These are phyloP conservation scores for Distichodus sexfasciatus DNA, from an alignment of 2,797 vertebrate species.

Conservation along the genomic window DNA sequence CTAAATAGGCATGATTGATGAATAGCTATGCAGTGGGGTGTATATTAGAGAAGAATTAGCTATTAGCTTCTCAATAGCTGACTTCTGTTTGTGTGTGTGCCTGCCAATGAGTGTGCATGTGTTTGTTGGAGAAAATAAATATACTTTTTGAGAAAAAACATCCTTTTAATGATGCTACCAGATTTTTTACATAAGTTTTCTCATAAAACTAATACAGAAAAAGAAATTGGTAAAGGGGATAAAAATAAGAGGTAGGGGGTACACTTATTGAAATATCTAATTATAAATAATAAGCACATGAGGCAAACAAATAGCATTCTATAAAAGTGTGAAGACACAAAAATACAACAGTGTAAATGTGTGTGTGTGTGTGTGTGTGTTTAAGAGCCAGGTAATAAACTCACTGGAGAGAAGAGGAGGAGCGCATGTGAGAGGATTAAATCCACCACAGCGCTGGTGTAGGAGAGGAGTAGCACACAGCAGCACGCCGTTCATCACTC, in stretches of 20 bases:
- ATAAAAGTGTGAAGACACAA: no score
- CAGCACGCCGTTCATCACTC: conserved; percentile 79
- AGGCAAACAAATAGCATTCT: no score
- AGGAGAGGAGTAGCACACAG: conserved; percentile 79
- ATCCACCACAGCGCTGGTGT: conserved; percentile 87
- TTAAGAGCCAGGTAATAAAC: conserved; percentile 73
- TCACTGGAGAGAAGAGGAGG: conserved; percentile 92
- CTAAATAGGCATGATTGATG: conserved; percentile 87
- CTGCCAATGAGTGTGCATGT: conserved; percentile 79
- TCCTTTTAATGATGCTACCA: no score
- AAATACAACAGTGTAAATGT: conserved; percentile 57
- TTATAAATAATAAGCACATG: no score
- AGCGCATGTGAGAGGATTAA: conserved; percentile 79
- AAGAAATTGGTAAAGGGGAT: no score
- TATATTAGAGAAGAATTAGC: conserved; percentile 87
- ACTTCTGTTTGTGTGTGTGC: conserved; percentile 75
- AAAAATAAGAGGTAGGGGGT: no score
- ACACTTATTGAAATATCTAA: no score
- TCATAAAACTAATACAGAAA: no score
- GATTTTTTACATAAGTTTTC: no score
- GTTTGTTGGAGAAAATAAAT: no score
- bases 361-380: conserved; percentile 83
- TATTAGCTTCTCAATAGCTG: conserved; percentile 88
- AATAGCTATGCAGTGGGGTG: conserved; percentile 83
- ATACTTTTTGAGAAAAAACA: no score